Base-by-base conservation (phyloP, 2,888 invertebrate species). In the Baronia brevicornis region DNA sequence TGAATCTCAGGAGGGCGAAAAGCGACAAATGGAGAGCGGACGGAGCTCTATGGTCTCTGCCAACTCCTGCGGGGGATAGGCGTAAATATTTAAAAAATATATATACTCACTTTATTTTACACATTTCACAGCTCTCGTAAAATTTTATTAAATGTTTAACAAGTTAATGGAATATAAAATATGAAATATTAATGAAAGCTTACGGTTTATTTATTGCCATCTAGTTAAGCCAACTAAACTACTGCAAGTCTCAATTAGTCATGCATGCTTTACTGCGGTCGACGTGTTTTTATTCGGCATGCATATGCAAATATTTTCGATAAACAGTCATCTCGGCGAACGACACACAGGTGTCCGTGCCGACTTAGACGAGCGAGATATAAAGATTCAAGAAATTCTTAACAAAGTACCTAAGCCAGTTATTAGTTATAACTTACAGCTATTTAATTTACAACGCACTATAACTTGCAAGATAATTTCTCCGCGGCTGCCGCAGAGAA, bases 271-370 rank as follows among this genome's bases (percentile, higher is more conserved):
- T 55, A 56, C 49, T 61, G 57, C 60, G 59, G 62, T 64, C 52
- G 60, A 62, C 48, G 55, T 52, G 51, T 61, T 61, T 17, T 64
- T 62, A 70, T 70, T 55, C 55, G 51, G 46, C 52, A 45, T 63
- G 60, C 53, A 50, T 65, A 72, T 73, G 71, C 64, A 71, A 75
- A 72, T 70, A 58, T 48, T 41, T 41, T 52, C 55, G 62, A 60
- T 67, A 67, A 64, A 58, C 54, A 51, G 51, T 41, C 43, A 36
- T 39, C 47, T 43, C 45, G 48, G 39, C 45, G 52, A 55, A 46
- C 43, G 43, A 37, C 33, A 38, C 44, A 64, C 68, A 69, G 66
- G 59, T 70, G 62, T 49, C 42, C 39, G 27, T 38, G 36, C 41
- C 28, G 23, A 44, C 48, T 51, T 38, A 53, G 44, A 30, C 23